Percentiles rank a stretch among this genome's conserved stretches.
Evolutionary conservation across 1,140 invertebrate species (phyloP).

Genomic region (Drosophila pachea): DNA sequence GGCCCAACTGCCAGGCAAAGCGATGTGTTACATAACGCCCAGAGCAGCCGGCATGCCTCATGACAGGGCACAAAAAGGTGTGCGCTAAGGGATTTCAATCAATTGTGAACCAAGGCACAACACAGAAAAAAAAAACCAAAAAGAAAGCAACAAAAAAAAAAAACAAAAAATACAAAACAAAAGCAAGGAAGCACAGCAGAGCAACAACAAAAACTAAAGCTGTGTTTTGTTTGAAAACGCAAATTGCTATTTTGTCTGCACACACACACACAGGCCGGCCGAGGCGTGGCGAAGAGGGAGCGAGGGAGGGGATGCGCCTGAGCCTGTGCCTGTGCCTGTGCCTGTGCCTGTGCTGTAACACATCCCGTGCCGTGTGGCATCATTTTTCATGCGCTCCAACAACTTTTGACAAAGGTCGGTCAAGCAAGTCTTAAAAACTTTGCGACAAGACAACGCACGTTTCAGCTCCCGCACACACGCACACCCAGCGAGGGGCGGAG

Average conservation of each 20-base stretch:
- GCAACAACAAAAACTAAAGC: conserved; percentile 69
- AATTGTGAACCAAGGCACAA: conserved; percentile 67
- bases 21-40: not conserved
- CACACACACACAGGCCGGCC: conserved; percentile 40
- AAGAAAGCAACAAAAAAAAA: not conserved
- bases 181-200: too few species aligned
- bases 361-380: conserved; percentile 68
- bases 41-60: not conserved
- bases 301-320: not conserved
- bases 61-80: conserved; percentile 56
- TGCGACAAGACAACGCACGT: conserved; percentile 76
- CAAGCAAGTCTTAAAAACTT: conserved; percentile 77
- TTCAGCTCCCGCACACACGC: conserved; percentile 30
- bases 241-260: conserved; percentile 75
- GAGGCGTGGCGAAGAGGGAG: conserved; percentile 3
- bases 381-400: conserved; percentile 75
- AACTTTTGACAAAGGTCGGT: conserved; percentile 77
- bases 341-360: conserved; percentile 57
- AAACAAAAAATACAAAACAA: too few species aligned
- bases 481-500: not conserved
- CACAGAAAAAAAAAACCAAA: conserved; percentile 19
- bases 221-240: conserved; percentile 68
- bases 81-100: conserved; percentile 74
- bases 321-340: conserved; percentile 9
- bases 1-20: not conserved